Evolutionary conservation across 2,113 vertebrate species (phyloP).

Genomic region (Sisor rabdophorus): DNA sequence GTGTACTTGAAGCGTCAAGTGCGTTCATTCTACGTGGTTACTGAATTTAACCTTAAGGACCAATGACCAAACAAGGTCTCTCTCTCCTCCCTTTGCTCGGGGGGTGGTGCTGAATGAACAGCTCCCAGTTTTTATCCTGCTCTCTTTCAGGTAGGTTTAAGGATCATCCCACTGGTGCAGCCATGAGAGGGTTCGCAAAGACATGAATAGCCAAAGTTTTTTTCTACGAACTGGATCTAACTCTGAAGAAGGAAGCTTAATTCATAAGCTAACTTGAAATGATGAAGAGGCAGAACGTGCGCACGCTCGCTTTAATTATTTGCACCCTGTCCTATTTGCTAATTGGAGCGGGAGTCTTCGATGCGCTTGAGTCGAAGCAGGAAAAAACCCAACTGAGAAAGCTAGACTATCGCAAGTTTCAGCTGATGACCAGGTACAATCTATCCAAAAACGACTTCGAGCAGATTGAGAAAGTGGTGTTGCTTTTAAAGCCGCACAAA

Average conservation of each 20-base stretch:
- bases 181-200: slow-evolving; percentile 20
- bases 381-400: slow-evolving; percentile 79
- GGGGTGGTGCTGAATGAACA: slow-evolving; percentile 85
- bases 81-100: slow-evolving; percentile 54
- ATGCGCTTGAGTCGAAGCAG: slow-evolving; percentile 87
- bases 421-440: slow-evolving; percentile 85
- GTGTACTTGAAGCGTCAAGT: not conserved
- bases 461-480: slow-evolving; percentile 84
- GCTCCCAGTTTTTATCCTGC: slow-evolving; percentile 61
- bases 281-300: slow-evolving; percentile 95
- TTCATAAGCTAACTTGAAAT: slow-evolving; percentile 43
- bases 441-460: slow-evolving; percentile 82
- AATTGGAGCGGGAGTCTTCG: slow-evolving; percentile 92
- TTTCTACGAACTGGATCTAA: slow-evolving; percentile 7
- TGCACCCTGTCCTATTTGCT: slow-evolving; percentile 97
- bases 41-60: slow-evolving; percentile 18
- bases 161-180: slow-evolving; percentile 31
- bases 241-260: slow-evolving; percentile 33
- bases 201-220: slow-evolving; percentile 51
- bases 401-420: slow-evolving; percentile 77
- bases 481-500: slow-evolving; percentile 90
- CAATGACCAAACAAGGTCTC: slow-evolving; percentile 48
- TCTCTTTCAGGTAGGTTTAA: slow-evolving; percentile 3
- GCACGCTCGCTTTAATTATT: slow-evolving; percentile 88
- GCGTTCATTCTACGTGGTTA: not conserved